Evolutionary conservation across 2,888 invertebrate species (phyloP), one percentile per base, ranked within the genome.

Genomic region (Thecophora atra): DNA sequence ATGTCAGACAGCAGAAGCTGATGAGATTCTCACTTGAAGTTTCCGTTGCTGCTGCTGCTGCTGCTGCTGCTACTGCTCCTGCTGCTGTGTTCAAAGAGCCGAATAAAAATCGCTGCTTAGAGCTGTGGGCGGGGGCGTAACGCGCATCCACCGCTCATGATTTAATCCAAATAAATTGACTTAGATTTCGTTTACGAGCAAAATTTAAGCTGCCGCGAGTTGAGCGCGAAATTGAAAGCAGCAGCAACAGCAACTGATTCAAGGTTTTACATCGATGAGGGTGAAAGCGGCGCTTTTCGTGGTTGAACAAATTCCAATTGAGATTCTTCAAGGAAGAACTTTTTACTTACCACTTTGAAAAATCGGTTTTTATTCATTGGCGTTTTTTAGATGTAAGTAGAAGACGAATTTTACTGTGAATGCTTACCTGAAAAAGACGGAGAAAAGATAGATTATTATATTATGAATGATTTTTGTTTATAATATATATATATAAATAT

Each of bases 81-180:
- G 21, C 24, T 1, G 56, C 6, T 11, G 24, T n/a, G n/a, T n/a
- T 47, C 17, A 47, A 47, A 47, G n/a, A 17, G 47, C 17, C 30
- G 30, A 30, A n/a, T 30, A 21, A 30, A 60, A 60, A 60, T n/a
- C n/a, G 24, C 42, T 42, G 4, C 19, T 37, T 19, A 11, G 24
- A 1, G 1, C 24, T 5, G 56, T 28, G 13, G 15, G 17, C 15
- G 26, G 44, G 64, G 24, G 26, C 15, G 64, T 26, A 24, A 26
- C 44, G 47, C 44, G 7, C 47, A 47, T 47, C 44, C 6, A 1
- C 26, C 17, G 19, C 71, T 76, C 76, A 73, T 74, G 73, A 75
- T 75, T 77, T 76, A 75, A 76, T 74, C 76, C 76, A 75, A 74
- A 77, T 76, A 76, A 76, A 76, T 76, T 76, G 74, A 76, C 77